Conservation (phyloP, 92 coral and sea anemone genomes). For the Zoanthus gigantus region DNA sequence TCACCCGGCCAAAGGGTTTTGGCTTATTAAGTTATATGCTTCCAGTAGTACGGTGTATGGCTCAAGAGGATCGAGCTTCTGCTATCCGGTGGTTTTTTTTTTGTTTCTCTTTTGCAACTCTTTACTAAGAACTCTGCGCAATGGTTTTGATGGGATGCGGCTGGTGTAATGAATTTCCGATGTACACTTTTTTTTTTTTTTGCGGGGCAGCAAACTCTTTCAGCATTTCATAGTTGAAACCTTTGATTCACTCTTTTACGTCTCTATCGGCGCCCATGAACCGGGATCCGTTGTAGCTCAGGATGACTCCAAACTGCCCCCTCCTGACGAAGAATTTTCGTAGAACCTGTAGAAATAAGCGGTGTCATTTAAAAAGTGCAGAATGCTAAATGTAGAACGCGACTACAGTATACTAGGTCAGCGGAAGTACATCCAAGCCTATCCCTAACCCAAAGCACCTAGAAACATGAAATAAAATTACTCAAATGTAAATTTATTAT, state of each 20-base stretch:
- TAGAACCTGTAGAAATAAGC: slow-evolving; percentile 60
- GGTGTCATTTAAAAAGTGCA: too few relatives aligned
- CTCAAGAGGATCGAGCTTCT: slow-evolving; percentile 51
- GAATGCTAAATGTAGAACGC: too few relatives aligned
- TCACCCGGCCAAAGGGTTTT: slow-evolving; percentile 44
- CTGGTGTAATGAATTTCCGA: slow-evolving; percentile 54
- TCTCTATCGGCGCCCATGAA: slow-evolving; percentile 71
- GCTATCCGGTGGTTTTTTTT: slow-evolving; percentile 55
- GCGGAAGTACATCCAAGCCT: too few relatives aligned
- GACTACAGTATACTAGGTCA: too few relatives aligned
- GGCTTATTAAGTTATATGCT: slow-evolving; percentile 47
- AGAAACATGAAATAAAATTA: too few relatives aligned
- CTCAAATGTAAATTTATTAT: too few relatives aligned
- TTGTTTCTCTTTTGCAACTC: slow-evolving; percentile 52
- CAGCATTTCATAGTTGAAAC: slow-evolving; percentile 38
- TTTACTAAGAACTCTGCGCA: slow-evolving; percentile 48
- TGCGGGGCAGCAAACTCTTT: slow-evolving; percentile 43
- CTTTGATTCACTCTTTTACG: slow-evolving; percentile 60
- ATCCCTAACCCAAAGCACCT: too few relatives aligned
- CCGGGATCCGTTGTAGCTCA: slow-evolving; percentile 65
- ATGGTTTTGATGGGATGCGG: slow-evolving; percentile 58
- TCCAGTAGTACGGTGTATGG: slow-evolving; percentile 53
- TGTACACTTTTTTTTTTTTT: slow-evolving; percentile 46
- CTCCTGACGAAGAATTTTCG: slow-evolving; percentile 64
- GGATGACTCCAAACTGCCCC: slow-evolving; percentile 45